phyloP scores from a whole-genome alignment of 2,113 vertebrate genomes.

The Oryzias curvinotus region DNA sequence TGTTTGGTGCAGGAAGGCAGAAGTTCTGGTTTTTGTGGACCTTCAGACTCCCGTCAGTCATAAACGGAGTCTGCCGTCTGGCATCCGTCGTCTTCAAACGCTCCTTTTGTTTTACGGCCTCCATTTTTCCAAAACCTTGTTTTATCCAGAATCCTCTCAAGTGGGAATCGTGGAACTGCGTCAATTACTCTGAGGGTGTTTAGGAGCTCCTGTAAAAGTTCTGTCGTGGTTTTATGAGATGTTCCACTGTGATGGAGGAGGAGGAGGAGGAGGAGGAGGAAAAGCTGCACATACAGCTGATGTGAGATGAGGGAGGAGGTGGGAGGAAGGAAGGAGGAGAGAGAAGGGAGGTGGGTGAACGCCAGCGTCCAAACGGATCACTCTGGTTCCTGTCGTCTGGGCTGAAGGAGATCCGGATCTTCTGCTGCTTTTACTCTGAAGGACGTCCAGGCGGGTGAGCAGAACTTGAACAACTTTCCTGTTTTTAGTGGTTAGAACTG shows the following conservation, averaged over 20 bases:
- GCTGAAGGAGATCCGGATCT: neutral
- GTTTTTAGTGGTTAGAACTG: too few species aligned
- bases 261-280: neutral
- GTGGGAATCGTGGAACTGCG: slow-evolving; percentile 6
- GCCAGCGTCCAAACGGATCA: neutral
- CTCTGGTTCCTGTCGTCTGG: neutral
- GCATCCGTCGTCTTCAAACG: neutral
- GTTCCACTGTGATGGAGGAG: slow-evolving; percentile 30
- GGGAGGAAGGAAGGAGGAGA: neutral
- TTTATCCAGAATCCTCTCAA: slow-evolving; percentile 12
- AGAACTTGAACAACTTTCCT: too few species aligned
- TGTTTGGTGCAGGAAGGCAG: too few species aligned
- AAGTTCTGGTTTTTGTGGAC: too few species aligned
- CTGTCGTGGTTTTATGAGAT: slow-evolving; percentile 35
- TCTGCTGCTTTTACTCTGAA: neutral
- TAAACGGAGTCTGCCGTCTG: slow-evolving; percentile 18
- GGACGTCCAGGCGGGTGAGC: neutral
- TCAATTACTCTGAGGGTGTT: neutral
- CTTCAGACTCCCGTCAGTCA: neutral
- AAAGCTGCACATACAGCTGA: neutral
- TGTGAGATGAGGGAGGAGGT: neutral
- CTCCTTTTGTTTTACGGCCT: slow-evolving; percentile 21
- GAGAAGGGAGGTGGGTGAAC: neutral
- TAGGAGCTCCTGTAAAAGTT: slow-evolving; percentile 22
- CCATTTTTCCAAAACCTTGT: slow-evolving; percentile 24